phyloP scores from a whole-genome alignment of 2,797 vertebrate genomes.

The Sebastes nivosus region DNA sequence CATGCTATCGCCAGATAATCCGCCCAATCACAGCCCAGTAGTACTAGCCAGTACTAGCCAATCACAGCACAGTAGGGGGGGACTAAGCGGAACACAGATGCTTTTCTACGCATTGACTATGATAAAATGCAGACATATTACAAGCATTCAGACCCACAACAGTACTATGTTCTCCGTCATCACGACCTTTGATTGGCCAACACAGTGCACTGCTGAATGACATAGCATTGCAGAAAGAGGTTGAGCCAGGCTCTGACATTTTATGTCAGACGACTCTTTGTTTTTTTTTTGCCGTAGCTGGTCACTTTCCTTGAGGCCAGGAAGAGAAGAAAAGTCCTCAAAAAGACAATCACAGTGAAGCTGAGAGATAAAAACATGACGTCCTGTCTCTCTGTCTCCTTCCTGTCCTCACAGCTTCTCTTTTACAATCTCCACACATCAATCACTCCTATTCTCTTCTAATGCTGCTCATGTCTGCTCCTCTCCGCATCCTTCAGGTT shows the following conservation, averaged over 20 bases:
- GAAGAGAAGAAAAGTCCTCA: constrained; percentile 17
- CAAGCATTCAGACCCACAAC: not conserved
- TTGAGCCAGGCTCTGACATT: not conserved
- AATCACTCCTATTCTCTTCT: constrained; percentile 9
- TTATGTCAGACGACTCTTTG: not conserved
- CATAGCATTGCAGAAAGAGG: not conserved
- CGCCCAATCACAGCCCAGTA: no score
- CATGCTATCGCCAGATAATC: no score
- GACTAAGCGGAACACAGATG: no score
- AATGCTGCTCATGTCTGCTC: not conserved
- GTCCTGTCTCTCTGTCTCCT: constrained; percentile 33
- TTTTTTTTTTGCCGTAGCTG: not conserved
- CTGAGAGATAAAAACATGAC: constrained; percentile 43
- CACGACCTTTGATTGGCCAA: not conserved
- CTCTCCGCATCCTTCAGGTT: constrained; percentile 15
- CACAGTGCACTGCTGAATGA: not conserved
- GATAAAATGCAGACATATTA: not conserved
- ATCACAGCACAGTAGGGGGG: no score
- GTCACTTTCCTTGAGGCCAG: constrained; percentile 21
- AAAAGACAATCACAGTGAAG: constrained; percentile 9
- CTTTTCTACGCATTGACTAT: not conserved
- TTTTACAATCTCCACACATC: constrained; percentile 36
- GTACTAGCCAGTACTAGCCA: no score
- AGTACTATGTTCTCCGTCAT: not conserved
- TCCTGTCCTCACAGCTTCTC: constrained; percentile 12